Evolutionary conservation across 2,888 invertebrate genomes (phyloP).

Genomic region (Pemphredon lugubris): DNA sequence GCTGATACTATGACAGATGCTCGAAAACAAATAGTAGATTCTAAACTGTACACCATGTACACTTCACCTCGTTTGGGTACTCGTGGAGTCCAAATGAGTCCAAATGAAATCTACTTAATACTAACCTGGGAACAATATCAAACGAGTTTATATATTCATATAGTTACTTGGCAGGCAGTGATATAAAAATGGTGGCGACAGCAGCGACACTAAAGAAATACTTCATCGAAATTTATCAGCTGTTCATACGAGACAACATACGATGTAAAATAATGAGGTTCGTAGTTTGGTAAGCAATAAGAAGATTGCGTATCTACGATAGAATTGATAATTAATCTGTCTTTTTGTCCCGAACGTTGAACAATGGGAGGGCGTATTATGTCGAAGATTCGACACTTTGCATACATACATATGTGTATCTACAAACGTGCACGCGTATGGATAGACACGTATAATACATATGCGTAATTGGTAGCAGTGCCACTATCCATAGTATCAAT

Average conservation of each 20-base stretch:
- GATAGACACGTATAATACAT: slow-evolving; percentile 25
- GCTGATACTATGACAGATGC: slow-evolving; percentile 28
- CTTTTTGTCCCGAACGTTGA: too few species aligned
- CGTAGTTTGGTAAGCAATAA: neutral
- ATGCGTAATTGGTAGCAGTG: slow-evolving; percentile 26
- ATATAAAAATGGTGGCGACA: too few species aligned
- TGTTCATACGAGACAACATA: neutral
- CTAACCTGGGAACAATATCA: neutral
- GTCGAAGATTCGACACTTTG: too few species aligned
- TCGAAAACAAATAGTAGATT: slow-evolving; percentile 9
- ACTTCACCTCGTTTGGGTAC: too few species aligned
- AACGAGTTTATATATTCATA: neutral
- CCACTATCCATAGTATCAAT: slow-evolving; percentile 34
- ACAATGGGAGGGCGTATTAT: too few species aligned
- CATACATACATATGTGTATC: neutral
- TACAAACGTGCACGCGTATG: neutral
- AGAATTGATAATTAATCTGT: too few species aligned
- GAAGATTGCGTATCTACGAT: neutral
- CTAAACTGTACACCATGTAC: slow-evolving; percentile 12
- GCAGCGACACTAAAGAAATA: too few species aligned
- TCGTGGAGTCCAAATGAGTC: neutral
- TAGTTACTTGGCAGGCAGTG: neutral
- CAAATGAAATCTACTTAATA: slow-evolving; percentile 12
- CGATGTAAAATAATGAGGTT: neutral
- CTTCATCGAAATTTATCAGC: neutral